Evolutionary conservation across 1,140 invertebrate genomes (phyloP).

Genomic region (Drosophila quadrilineata): DNA sequence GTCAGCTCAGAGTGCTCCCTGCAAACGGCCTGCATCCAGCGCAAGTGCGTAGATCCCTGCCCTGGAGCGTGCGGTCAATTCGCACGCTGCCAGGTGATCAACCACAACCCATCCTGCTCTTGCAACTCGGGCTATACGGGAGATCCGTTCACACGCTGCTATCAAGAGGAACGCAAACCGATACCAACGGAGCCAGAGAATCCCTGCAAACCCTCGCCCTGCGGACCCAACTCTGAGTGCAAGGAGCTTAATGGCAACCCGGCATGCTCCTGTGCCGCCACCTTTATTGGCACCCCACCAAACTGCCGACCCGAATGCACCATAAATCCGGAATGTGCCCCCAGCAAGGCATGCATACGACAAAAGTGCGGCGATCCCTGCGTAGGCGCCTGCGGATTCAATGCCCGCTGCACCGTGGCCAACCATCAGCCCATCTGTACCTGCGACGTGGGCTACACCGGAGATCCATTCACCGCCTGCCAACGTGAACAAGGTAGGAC

Average conservation of each 20-base stretch:
- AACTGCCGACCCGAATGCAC: conserved; percentile 86
- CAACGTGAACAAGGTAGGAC: conserved; percentile 84
- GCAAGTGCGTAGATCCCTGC: conserved; percentile 88
- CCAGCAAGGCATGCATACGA: conserved; percentile 85
- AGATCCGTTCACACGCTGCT: conserved; percentile 84
- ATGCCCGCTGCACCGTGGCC: conserved; percentile 86
- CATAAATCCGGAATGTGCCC: conserved; percentile 85
- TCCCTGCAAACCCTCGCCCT: conserved; percentile 86
- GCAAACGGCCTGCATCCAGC: conserved; percentile 86
- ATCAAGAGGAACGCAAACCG: conserved; percentile 80
- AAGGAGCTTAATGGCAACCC: conserved; percentile 84
- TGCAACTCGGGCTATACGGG: conserved; percentile 83
- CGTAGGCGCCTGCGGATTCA: conserved; percentile 86
- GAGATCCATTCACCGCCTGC: conserved; percentile 89
- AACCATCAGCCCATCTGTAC: conserved; percentile 88
- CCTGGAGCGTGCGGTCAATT: conserved; percentile 86
- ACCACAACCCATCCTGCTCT: conserved; percentile 85
- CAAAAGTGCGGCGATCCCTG: conserved; percentile 87
- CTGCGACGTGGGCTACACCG: conserved; percentile 87
- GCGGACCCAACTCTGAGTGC: conserved; percentile 89
- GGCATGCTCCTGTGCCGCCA: conserved; percentile 86
- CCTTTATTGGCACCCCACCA: conserved; percentile 86
- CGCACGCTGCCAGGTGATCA: conserved; percentile 85
- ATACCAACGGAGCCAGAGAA: conserved; percentile 82
- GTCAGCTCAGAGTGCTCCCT: conserved; percentile 86